Base-by-base conservation (phyloP, 1,140 invertebrate genomes). In the Achroia grisella region DNA sequence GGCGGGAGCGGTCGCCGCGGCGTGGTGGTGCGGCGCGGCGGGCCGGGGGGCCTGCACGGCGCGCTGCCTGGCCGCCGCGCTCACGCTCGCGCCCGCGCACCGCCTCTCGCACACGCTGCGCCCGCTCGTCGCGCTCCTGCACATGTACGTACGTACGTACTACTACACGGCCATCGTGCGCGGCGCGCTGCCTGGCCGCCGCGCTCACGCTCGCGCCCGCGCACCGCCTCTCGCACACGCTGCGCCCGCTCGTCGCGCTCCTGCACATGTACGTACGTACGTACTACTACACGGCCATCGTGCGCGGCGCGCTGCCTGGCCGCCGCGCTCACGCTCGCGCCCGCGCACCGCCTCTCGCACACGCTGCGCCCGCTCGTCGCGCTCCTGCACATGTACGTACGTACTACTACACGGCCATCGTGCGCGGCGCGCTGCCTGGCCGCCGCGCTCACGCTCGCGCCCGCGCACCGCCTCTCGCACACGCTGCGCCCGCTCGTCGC, bases 11-110 rank as follows among this genome's bases (percentile, higher is more conserved):
- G 45, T 71, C 42, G 51, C 42, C 1, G 78, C 78, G 44, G 68
- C 58, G 8, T 77, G 73, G 78, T 82, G 78, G 78, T 82, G 78
- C 65, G 78, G 78, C 40, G 77, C 66, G 52, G 66, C 55, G 15
- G 77, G 77, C 17, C 66, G 61, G 51, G 68, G 70, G 48, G 60
- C 54, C n/a, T 82, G 77, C 62, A 62, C 69, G 5, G 44, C 49
- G 48, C 68, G 63, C 43, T 81, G 77, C 55, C 52, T 71, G 15
- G 48, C 57, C 43, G 64, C 63, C 14, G 64, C 68, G 41, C 58
- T 55, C 47, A 40, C 50, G 32, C 62, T 53, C 27, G 64, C 66
- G 32, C 62, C 64, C 35, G 10, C 44, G 14, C 49, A 31, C 4
- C 39, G 13, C 30, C 30, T 51, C n/a, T 41, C 50, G 32, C 45